Evolutionary conservation across 1,140 invertebrate species (phyloP).

Genomic region (Lordiphosa collinella): DNA sequence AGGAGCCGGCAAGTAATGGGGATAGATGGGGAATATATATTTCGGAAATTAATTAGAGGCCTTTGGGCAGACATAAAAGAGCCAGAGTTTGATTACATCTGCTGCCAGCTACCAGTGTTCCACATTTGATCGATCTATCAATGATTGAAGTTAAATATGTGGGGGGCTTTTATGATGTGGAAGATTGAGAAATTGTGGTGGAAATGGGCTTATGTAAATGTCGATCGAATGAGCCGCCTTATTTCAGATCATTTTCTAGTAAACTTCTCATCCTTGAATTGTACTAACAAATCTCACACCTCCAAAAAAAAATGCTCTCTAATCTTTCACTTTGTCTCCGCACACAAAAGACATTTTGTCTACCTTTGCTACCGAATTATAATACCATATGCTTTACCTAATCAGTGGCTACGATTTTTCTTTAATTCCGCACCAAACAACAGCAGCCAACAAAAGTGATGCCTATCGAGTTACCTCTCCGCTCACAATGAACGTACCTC

Average conservation of each 20-base stretch:
- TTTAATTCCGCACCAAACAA: conserved; percentile 11
- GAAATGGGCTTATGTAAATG: too few relatives aligned
- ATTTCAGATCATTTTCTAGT: too few relatives aligned
- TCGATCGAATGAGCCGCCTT: too few relatives aligned
- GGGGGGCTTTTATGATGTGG: conserved; percentile 20
- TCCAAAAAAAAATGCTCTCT: background rate
- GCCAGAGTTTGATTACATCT: conserved; percentile 63
- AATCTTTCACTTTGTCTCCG: too few relatives aligned
- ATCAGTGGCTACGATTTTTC: conserved; percentile 29
- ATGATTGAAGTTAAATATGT: conserved; percentile 22
- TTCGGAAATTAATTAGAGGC: conserved; percentile 58
- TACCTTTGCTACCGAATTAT: too few relatives aligned
- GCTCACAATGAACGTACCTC: conserved; percentile 19
- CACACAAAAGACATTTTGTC: too few relatives aligned
- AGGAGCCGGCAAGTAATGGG: conserved; percentile 24
- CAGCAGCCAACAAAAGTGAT: conserved; percentile 12
- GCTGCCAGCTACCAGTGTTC: conserved; percentile 73
- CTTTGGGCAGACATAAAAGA: conserved; percentile 35
- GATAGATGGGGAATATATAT: conserved; percentile 7
- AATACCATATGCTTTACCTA: conserved; percentile 5
- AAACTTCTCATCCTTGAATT: too few relatives aligned
- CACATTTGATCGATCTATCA: conserved; percentile 69
- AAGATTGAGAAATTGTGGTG: background rate
- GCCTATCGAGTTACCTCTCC: conserved; percentile 51
- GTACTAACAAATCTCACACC: too few relatives aligned